phyloP scores from a whole-genome alignment of 1,140 invertebrate species.

The Pollicipes pollicipes region DNA sequence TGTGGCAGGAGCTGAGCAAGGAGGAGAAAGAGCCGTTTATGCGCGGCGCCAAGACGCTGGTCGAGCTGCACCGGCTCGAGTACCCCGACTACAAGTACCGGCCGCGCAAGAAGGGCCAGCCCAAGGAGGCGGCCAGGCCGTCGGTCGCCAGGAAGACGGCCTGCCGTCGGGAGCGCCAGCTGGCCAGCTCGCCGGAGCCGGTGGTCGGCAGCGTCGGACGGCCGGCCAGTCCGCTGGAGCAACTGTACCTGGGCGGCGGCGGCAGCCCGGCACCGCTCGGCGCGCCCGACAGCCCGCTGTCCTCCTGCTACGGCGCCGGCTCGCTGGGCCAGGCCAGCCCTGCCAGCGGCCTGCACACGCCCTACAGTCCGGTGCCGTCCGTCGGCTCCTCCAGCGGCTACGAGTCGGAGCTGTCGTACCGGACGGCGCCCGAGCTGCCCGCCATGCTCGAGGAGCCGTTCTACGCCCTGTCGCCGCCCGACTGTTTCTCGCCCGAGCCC shows the following conservation, averaged over 20 bases:
- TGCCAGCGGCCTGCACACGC: neutral
- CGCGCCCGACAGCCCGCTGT: neutral
- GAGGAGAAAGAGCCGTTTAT: neutral
- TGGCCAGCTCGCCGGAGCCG: neutral
- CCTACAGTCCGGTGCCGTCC: neutral
- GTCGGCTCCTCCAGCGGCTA: neutral
- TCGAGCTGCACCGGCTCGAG: conserved; percentile 79
- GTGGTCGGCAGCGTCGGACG: too few species aligned
- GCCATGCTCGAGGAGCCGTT: neutral
- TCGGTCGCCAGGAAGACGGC: neutral
- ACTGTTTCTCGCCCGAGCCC: neutral
- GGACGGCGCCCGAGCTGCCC: neutral
- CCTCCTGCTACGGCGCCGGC: neutral
- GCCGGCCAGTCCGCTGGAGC: too few species aligned
- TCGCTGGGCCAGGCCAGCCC: neutral
- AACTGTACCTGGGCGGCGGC: neutral
- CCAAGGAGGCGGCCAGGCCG: neutral
- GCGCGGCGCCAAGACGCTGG: conserved; percentile 70
- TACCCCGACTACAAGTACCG: conserved; percentile 97
- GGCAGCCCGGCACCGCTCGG: neutral
- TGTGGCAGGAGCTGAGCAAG: neutral
- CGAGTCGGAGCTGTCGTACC: neutral
- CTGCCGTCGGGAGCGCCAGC: neutral
- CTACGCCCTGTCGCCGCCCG: neutral
- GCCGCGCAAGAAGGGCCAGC: conserved; percentile 51